These are phyloP conservation scores for Ctenopoma kingsleyae DNA, from an alignment of 2,797 vertebrate species.

Conservation along the genomic window DNA sequence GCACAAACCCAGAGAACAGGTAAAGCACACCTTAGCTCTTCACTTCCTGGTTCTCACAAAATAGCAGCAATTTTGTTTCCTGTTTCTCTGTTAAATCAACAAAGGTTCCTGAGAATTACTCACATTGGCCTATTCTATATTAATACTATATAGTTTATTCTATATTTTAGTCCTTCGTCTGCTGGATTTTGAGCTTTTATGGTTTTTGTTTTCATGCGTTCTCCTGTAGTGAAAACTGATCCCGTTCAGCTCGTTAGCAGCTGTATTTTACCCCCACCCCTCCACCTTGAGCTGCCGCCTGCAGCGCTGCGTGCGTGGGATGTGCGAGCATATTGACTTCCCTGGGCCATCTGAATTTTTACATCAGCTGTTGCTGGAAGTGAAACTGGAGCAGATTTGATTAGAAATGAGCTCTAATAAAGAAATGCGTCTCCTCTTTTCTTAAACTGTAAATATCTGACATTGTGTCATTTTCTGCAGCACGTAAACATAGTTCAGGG, in stretches of 20 bases:
- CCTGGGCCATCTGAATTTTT: conserved; percentile 61
- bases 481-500: background rate
- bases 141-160: no score
- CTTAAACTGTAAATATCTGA: background rate
- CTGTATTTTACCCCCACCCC: conserved; percentile 48
- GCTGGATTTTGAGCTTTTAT: background rate
- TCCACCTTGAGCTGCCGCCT: conserved; percentile 43
- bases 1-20: conserved; percentile 95
- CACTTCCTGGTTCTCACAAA: no score
- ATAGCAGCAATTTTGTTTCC: no score
- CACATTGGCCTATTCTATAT: background rate
- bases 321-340: conserved; percentile 57
- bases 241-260: conserved; percentile 36
- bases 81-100: background rate
- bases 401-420: conserved; percentile 59
- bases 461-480: background rate
- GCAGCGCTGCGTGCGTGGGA: conserved; percentile 56
- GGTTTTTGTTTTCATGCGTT: background rate
- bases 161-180: background rate
- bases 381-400: conserved; percentile 85
- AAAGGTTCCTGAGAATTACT: background rate
- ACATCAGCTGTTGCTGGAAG: conserved; percentile 63
- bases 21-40: conserved; percentile 58
- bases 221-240: background rate
- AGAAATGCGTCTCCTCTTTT: conserved; percentile 19